Percentiles rank a stretch among this genome's conserved stretches.
Evolutionary conservation across 2,113 vertebrate species (phyloP).

Genomic region (Stictonetta naevosa): DNA sequence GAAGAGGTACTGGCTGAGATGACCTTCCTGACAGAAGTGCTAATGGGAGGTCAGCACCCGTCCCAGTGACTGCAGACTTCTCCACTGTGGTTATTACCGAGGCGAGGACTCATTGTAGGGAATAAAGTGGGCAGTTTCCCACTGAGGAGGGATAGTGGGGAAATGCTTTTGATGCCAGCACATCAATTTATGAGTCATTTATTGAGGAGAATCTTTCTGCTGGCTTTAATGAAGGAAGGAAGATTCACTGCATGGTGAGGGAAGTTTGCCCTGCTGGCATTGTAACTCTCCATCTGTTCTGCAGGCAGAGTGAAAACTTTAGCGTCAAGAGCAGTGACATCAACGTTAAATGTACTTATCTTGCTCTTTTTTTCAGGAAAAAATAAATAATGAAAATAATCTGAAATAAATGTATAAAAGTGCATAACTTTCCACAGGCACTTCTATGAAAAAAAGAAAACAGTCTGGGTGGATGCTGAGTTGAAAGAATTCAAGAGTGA

Average conservation of each 20-base stretch:
- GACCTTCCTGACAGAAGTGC: neutral
- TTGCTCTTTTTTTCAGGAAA: neutral
- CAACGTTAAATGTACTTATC: constrained; percentile 42
- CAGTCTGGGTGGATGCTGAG: constrained; percentile 45
- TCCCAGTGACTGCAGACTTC: neutral
- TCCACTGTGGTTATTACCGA: neutral
- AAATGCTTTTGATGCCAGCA: neutral
- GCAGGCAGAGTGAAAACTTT: constrained; percentile 22
- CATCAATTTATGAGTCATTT: neutral
- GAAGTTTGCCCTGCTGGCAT: constrained; percentile 24
- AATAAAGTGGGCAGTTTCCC: neutral
- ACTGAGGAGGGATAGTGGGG: neutral
- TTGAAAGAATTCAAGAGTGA: constrained; percentile 60
- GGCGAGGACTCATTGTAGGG: neutral
- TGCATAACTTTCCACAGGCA: constrained; percentile 62
- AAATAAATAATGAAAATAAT: neutral
- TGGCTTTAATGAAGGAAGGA: neutral
- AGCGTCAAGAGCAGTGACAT: constrained; percentile 21
- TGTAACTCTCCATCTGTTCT: constrained; percentile 44
- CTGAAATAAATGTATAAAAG: constrained; percentile 56
- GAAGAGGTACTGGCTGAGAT: neutral
- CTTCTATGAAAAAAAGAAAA: constrained; percentile 61
- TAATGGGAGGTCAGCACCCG: neutral
- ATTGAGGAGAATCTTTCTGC: neutral
- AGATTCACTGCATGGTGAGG: accelerated